A percentile compares a stretch with the other conserved stretches of the same genome.
Conservation (phyloP, 2,888 invertebrate genomes). For the Antitype chi region DNA sequence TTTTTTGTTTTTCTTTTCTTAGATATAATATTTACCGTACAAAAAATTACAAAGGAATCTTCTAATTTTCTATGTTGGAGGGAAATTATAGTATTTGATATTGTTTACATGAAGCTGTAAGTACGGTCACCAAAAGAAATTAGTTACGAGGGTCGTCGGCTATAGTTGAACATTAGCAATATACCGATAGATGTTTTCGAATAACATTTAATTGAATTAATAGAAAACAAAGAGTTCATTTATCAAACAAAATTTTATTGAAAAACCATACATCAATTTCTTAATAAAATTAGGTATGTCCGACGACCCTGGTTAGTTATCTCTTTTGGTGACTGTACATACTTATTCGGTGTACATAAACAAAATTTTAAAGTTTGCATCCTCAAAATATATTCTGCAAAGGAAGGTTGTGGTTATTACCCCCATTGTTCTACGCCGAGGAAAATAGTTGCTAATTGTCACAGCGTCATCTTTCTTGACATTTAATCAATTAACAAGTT, state of each 20-base stretch:
- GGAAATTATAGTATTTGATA: neutral
- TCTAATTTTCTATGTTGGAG: neutral
- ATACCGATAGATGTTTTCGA: too few relatives aligned
- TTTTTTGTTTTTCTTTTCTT: constrained; percentile 21
- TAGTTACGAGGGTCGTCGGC: too few relatives aligned
- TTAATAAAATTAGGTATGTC: too few relatives aligned
- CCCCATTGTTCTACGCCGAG: too few relatives aligned
- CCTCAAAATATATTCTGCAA: neutral
- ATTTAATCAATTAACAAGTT: constrained; percentile 17
- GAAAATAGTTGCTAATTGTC: neutral
- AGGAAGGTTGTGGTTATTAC: neutral
- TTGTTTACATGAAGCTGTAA: neutral
- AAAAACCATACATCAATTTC: too few relatives aligned
- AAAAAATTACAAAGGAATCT: neutral
- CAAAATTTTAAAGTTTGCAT: neutral
- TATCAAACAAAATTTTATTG: too few relatives aligned
- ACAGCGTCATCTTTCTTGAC: constrained; percentile 31
- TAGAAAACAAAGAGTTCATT: too few relatives aligned
- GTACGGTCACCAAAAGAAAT: too few relatives aligned
- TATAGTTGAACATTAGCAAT: too few relatives aligned
- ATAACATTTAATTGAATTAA: too few relatives aligned
- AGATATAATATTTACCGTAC: neutral
- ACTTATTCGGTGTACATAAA: neutral
- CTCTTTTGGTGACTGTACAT: neutral
- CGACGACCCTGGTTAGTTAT: too few relatives aligned